Conservation (phyloP, 2,113 vertebrate species). For the Oceanodroma tethys region DNA sequence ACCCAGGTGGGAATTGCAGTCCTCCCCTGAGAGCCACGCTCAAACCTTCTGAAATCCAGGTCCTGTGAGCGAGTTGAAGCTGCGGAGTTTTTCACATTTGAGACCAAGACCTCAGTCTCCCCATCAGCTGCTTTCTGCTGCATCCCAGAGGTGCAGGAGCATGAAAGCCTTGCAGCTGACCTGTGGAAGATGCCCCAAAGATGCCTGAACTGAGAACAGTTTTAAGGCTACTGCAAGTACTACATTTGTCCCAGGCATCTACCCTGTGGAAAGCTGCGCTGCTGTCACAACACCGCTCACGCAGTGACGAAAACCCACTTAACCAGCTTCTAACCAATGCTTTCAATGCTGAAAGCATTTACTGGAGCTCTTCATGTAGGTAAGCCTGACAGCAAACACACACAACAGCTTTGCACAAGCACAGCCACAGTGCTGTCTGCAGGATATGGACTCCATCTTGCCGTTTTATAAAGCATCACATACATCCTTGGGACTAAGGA, state of each 20-base stretch:
- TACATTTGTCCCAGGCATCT: too few species aligned
- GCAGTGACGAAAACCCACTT: background rate
- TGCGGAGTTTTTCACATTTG: background rate
- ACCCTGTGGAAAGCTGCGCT: background rate
- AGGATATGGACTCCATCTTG: background rate
- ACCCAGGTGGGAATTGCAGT: background rate
- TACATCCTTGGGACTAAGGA: background rate
- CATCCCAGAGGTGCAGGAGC: background rate
- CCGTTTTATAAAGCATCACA: background rate
- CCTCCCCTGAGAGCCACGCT: fast-evolving
- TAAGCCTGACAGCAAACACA: fast-evolving
- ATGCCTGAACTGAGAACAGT: background rate
- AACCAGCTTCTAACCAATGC: background rate
- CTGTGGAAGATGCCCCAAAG: background rate
- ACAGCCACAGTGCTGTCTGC: fast-evolving
- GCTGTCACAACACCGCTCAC: fast-evolving
- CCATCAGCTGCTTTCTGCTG: background rate
- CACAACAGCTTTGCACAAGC: fast-evolving
- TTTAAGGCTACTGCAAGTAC: background rate
- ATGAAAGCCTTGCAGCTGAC: background rate
- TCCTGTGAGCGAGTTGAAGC: background rate
- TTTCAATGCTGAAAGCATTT: background rate
- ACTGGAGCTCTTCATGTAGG: background rate
- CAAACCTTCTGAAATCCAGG: background rate
- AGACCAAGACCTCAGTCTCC: background rate